These are phyloP conservation scores for Ennomos quercinarius DNA, from an alignment of 2,888 invertebrate genomes.

Conservation along the genomic window DNA sequence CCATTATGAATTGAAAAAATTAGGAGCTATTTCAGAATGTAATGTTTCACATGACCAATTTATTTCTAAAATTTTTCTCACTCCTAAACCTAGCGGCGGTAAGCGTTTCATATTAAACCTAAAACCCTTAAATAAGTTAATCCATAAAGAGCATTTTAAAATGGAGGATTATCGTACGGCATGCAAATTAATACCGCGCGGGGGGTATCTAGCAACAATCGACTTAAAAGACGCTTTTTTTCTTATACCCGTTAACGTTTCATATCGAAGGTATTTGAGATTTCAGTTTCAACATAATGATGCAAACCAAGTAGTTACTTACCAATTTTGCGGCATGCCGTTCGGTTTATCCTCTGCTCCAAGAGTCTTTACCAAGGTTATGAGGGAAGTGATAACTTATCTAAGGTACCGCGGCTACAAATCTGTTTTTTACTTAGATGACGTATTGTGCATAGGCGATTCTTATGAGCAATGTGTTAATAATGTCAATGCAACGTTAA, in stretches of 20 bases:
- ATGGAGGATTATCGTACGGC: conserved; percentile 8
- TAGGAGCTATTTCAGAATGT: no score
- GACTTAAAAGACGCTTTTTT: conserved; percentile 7
- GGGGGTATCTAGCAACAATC: conserved; percentile 4
- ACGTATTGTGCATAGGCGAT: no score
- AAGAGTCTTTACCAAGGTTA: conserved; percentile 5
- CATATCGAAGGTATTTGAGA: conserved; percentile 1
- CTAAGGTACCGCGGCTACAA: background rate
- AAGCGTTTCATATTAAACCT: conserved; percentile 6
- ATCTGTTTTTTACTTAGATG: no score
- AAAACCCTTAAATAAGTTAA: conserved; percentile 3
- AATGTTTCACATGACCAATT: no score
- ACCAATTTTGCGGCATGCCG: conserved; percentile 3
- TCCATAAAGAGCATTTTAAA: conserved; percentile 1
- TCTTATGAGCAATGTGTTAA: no score
- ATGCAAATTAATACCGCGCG: conserved; percentile 2
- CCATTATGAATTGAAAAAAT: no score
- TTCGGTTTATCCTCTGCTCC: conserved; percentile 5
- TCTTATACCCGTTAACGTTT: background rate
- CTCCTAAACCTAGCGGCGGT: conserved; percentile 1
- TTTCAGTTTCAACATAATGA: conserved; percentile 3
- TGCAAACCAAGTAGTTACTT: background rate
- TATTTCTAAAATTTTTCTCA: no score
- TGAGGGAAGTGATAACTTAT: conserved; percentile 2
- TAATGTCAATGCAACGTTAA: no score